Base-by-base conservation (phyloP, 2,797 vertebrate species). In the Vultur gryphus region DNA sequence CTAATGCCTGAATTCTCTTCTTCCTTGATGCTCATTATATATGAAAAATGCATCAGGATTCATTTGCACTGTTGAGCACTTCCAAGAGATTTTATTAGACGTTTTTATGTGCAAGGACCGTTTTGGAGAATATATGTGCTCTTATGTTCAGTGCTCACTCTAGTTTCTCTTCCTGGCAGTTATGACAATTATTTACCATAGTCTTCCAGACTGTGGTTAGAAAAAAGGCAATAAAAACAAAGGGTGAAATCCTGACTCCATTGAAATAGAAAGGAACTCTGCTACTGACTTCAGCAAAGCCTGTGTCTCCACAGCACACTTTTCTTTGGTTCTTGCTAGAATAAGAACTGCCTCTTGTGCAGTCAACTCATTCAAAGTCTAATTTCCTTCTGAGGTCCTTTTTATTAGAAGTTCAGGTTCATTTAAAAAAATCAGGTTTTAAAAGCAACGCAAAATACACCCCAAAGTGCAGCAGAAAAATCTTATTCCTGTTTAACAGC, bases 41-140 rank as follows among this genome's bases (percentile, higher is more conserved):
- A 58, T 43, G 58, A 89, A 91, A 90, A 95, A 88, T 29, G 54
- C 44, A 65, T 90, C 80, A 33, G 49, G 54, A 90, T 78, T 86
- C 37, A 69, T 77, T 95, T 91, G 44, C 49, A 49, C n/a, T 29
- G 62, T 44, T 89, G 51, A 94, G 52, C 37, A 49, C 31, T 91
- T 94, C 61, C 69, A 67, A 59, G 59, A 80, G 69, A 86, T 93
- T 95, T 92, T 92, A 89, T 90, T 76, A 73, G 64, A 84, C 28
- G 6, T 69, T 93, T 96, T 93, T 76, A 87, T 84, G 76, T 1
- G 7, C 75, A 76, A 79, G 28, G 48, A 31, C 18, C 25, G 25
- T 91, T 94, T 85, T 92, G 46, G 81, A 79, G 66, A 90, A 90
- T 90, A 65, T 57, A 72, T 78, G 31, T 75, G 31, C 28, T 93